Evolutionary conservation across 2,888 invertebrate genomes (phyloP).

Genomic region (Taenaris catops): DNA sequence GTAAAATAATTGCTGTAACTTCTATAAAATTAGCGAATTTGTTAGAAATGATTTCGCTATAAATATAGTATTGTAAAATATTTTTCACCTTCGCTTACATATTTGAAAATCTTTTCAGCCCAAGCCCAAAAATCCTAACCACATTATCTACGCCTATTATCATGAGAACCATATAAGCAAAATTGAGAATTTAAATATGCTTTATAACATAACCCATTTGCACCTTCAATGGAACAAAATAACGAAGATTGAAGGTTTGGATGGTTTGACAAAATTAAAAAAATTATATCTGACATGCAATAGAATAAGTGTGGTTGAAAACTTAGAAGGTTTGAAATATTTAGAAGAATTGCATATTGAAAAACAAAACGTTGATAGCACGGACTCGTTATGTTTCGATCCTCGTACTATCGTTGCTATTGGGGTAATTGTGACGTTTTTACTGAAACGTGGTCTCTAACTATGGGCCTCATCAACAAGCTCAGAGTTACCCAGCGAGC

Average conservation of each 20-base stretch:
- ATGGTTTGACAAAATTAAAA: slow-evolving; percentile 81
- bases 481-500: too few relatives aligned
- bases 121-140: slow-evolving; percentile 46
- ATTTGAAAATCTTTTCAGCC: slow-evolving; percentile 50
- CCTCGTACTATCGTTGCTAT: slow-evolving; percentile 79
- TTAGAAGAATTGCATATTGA: slow-evolving; percentile 85
- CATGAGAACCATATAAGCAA: slow-evolving; percentile 90
- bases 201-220: slow-evolving; percentile 83
- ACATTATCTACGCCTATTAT: slow-evolving; percentile 83
- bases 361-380: slow-evolving; percentile 77
- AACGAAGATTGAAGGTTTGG: slow-evolving; percentile 83
- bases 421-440: too few relatives aligned
- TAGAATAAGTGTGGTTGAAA: slow-evolving; percentile 84
- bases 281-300: slow-evolving; percentile 89
- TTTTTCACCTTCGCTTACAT: too few relatives aligned
- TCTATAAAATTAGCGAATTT: too few relatives aligned
- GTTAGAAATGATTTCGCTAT: too few relatives aligned
- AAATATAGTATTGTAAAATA: too few relatives aligned
- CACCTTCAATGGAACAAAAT: slow-evolving; percentile 90
- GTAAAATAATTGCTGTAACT: too few relatives aligned
- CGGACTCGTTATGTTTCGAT: slow-evolving; percentile 83
- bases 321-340: slow-evolving; percentile 78
- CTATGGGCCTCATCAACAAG: too few relatives aligned
- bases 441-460: too few relatives aligned
- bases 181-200: slow-evolving; percentile 84